These are phyloP conservation scores for Sycobia sp. DNA, from an alignment of 1,140 invertebrate genomes.

Conservation along the genomic window DNA sequence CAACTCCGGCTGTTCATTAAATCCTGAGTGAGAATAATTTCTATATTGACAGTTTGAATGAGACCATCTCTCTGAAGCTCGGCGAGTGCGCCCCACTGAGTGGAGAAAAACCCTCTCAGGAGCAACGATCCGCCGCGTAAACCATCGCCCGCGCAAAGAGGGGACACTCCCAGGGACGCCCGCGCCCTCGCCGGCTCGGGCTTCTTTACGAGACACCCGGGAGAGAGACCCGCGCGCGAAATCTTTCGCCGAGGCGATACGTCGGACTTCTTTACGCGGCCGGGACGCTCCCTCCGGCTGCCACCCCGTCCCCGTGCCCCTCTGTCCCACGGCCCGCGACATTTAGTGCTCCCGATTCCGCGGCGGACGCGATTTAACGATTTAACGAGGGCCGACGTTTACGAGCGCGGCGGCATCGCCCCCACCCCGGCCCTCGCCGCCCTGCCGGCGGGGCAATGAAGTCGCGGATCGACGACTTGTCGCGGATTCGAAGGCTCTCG, in stretches of 20 bases:
- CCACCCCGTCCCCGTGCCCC: too few relatives aligned
- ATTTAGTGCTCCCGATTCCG: slow-evolving; percentile 23
- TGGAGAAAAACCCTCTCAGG: too few relatives aligned
- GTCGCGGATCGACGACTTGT: slow-evolving; percentile 31
- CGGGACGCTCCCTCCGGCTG: too few relatives aligned
- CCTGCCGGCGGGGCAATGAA: slow-evolving; percentile 27
- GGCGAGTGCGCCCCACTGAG: neutral
- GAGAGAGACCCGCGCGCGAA: slow-evolving; percentile 12
- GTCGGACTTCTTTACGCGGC: slow-evolving; percentile 28
- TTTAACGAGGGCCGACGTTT: slow-evolving; percentile 13
- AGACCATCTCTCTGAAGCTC: slow-evolving; percentile 18
- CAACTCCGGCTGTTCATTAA: too few relatives aligned
- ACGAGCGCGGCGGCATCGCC: too few relatives aligned
- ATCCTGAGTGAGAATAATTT: too few relatives aligned
- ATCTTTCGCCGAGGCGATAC: slow-evolving; percentile 29
- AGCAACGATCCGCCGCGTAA: too few relatives aligned
- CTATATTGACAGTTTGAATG: too few relatives aligned
- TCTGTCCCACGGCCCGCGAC: neutral
- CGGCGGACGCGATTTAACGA: slow-evolving; percentile 23
- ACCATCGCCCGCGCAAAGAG: too few relatives aligned
- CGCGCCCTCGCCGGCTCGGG: too few relatives aligned
- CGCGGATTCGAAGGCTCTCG: slow-evolving; percentile 8
- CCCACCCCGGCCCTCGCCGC: too few relatives aligned
- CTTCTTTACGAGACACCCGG: slow-evolving; percentile 17
- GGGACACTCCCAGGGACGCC: neutral